phyloP scores from a whole-genome alignment of 2,797 vertebrate genomes.

The Enteromius thamalakanensis region DNA sequence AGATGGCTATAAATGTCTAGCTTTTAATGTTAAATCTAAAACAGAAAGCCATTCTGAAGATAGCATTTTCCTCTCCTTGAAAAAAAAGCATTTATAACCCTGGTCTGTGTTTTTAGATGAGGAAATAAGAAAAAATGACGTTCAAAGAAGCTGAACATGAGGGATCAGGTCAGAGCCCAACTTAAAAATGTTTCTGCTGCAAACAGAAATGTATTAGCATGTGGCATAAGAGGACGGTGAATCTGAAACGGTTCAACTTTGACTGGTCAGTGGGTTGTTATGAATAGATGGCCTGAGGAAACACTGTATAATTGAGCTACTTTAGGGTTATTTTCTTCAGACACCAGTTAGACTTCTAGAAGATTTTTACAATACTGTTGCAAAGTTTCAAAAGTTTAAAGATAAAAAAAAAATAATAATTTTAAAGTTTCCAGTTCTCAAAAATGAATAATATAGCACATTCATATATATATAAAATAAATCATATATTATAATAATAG shows the following conservation, averaged over 20 bases:
- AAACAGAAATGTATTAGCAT: constrained; percentile 15
- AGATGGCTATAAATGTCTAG: neutral
- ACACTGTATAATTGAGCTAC: neutral
- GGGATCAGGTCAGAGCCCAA: neutral
- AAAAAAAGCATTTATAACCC: neutral
- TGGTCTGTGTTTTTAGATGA: constrained; percentile 14
- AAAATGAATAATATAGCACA: too few species aligned
- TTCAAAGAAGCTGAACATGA: neutral
- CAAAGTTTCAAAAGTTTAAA: neutral
- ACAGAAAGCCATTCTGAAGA: neutral
- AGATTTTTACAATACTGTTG: neutral
- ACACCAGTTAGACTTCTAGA: neutral
- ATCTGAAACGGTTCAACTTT: neutral
- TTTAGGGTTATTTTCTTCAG: neutral
- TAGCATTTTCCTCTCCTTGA: neutral
- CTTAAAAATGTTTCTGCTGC: neutral
- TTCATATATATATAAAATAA: too few species aligned
- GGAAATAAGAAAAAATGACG: constrained; percentile 14
- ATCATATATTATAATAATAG: too few species aligned
- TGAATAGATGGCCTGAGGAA: neutral
- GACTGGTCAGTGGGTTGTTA: neutral
- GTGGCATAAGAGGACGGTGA: neutral
- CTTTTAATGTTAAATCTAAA: neutral
- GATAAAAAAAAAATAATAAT: too few species aligned
- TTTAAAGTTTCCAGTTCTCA: too few species aligned